A percentile compares a stretch with the other conserved stretches of the same genome.
phyloP scores from a whole-genome alignment of 2,797 vertebrate genomes.

The Cynodonichthys magdalenae region DNA sequence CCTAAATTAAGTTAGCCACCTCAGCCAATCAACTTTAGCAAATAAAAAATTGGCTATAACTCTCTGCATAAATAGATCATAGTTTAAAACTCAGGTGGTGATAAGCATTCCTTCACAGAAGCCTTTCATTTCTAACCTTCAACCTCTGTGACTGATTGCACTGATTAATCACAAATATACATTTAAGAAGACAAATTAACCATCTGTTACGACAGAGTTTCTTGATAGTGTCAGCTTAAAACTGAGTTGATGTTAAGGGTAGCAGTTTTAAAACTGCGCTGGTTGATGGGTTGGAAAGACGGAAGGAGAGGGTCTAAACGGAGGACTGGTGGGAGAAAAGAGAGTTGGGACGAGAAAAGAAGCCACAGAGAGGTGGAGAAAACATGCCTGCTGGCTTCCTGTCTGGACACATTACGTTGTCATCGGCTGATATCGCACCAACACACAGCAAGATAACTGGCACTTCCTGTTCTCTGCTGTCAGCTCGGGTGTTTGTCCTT shows the following conservation, averaged over 20 bases:
- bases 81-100: too few species aligned
- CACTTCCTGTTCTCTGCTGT: conserved; percentile 60
- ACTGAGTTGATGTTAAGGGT: conserved; percentile 7
- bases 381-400: conserved; percentile 72
- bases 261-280: conserved; percentile 34
- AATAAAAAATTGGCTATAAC: too few species aligned
- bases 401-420: conserved; percentile 76
- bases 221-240: neutral
- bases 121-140: too few species aligned
- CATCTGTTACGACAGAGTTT: too few species aligned
- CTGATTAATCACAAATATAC: conserved; percentile 6
- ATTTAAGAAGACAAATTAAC: too few species aligned
- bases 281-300: conserved; percentile 38
- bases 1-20: too few species aligned
- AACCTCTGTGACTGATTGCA: too few species aligned
- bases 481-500: conserved; percentile 54
- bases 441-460: conserved; percentile 56
- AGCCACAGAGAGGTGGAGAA: conserved; percentile 44
- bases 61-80: too few species aligned
- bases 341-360: conserved; percentile 11
- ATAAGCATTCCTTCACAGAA: too few species aligned
- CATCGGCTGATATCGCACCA: conserved; percentile 45
- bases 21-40: too few species aligned
- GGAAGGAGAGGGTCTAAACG: conserved; percentile 26
- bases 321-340: conserved; percentile 19